Percentiles rank a stretch among this genome's conserved stretches.
These are phyloP conservation scores for Ammospiza nelsoni DNA, from an alignment of 2,113 vertebrate genomes.

Conservation along the genomic window DNA sequence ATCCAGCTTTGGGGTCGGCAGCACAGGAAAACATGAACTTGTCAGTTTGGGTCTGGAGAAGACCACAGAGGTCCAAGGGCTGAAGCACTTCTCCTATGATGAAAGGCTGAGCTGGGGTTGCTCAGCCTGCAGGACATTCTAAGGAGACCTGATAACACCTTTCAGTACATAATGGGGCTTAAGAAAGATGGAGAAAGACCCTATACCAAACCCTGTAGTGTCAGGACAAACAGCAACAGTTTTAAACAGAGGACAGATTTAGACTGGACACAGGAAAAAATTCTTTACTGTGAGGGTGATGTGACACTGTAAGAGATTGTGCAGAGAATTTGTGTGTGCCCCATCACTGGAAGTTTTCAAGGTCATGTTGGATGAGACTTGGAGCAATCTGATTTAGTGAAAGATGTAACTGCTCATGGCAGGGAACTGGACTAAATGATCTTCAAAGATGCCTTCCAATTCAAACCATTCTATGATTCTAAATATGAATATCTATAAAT, in stretches of 20 bases:
- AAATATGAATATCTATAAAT: background rate
- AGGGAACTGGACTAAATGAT: background rate
- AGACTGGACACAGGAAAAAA: background rate
- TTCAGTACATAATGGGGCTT: background rate
- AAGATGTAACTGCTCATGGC: background rate
- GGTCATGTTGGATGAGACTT: background rate
- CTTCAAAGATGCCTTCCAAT: background rate
- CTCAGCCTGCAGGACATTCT: background rate
- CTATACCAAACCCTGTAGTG: background rate
- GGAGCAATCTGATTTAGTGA: background rate
- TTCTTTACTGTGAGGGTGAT: background rate
- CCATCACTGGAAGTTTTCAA: background rate
- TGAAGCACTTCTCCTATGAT: too few relatives aligned
- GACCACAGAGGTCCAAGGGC: too few relatives aligned
- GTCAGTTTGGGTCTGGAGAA: fast-evolving
- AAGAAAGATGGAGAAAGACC: background rate
- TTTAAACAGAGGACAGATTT: background rate
- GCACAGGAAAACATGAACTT: background rate
- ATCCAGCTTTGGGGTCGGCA: background rate
- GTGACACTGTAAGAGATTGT: background rate
- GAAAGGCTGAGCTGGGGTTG: too few relatives aligned
- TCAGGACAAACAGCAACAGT: background rate
- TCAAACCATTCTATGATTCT: background rate
- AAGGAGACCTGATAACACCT: background rate
- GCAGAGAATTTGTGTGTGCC: background rate